Base-by-base conservation (phyloP, 2,888 invertebrate genomes). In the Allolobophora icterica region DNA sequence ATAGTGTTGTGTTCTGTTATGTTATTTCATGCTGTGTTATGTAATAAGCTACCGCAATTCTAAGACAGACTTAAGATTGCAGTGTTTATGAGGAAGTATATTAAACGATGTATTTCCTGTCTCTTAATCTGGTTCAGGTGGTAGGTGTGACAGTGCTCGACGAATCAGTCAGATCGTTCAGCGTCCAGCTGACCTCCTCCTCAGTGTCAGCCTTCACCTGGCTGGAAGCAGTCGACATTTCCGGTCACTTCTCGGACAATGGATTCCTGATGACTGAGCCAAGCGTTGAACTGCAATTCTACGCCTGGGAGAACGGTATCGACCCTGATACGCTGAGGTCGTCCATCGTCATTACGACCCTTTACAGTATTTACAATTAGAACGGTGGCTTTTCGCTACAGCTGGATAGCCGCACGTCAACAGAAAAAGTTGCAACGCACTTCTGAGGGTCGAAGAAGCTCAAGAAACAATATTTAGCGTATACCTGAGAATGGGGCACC, bases 211-310 rank as follows among this genome's bases (percentile, higher is more conserved):
- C 38, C 24, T 95, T 95, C 93, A 95, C 95, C 11, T 95, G 95
- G 95, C 92, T 95, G 45, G 94, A 95, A 24, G 94, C 94, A 0
- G 89, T 84, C n/a, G 93, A 93, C 19, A 92, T 94, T 42, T 84
- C 94, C 94, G 98, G 98, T 1, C 95, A 95, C 91, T 98, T 98
- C 95, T 97, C 97, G 0, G 97, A 97, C 93, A 98, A 98, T 95
- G 98, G 98, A 0, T 97, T 98, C 92, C 92, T 95, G 15, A 94
- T 94, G 96, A 94, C 90, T 15, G 30, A 38, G 45, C 87, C 42
- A 3, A 45, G 21, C 15, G n/a, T 89, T 11, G 33, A 38, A 21
- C 45, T 89, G 42, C 33, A 33, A 13, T 89, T 89, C 89, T 30
- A 42, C 45, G 33, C 89, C 40, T 34, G 89, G 45, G 8, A 40